Conservation (phyloP, 2,797 vertebrate genomes). For the Acanthornis magna region DNA sequence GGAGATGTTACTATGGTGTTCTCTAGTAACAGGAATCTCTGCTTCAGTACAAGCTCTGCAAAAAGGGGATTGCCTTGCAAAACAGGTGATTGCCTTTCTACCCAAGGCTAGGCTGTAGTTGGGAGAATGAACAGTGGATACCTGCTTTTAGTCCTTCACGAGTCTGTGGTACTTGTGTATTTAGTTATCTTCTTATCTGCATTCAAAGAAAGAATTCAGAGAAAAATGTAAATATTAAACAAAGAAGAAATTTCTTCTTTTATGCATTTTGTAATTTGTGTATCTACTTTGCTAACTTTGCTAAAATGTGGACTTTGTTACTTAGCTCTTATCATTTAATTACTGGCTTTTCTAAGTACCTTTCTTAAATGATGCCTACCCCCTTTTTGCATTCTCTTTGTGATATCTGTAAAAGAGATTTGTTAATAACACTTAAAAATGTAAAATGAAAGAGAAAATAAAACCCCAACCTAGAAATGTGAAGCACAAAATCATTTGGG, state of each 20-base stretch:
- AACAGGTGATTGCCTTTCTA: neutral
- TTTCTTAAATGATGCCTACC: fast-evolving
- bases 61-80: neutral
- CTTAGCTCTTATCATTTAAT: neutral
- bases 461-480: neutral
- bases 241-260: neutral
- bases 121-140: neutral
- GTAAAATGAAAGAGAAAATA: neutral
- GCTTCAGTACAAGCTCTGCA: neutral
- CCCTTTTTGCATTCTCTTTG: neutral
- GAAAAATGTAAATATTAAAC: neutral
- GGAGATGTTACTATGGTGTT: neutral
- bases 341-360: neutral
- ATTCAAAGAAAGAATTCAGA: neutral
- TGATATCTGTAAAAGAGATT: neutral
- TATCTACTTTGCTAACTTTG: neutral
- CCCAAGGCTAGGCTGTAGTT: neutral
- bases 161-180: neutral
- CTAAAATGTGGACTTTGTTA: neutral
- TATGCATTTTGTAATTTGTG: neutral
- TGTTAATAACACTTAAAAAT: neutral
- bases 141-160: neutral
- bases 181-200: neutral
- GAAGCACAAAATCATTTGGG: neutral
- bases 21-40: neutral